These are phyloP conservation scores for Apostichopus californicus DNA, from an alignment of 35 echinoderm and acorn worm species.

Conservation along the genomic window DNA sequence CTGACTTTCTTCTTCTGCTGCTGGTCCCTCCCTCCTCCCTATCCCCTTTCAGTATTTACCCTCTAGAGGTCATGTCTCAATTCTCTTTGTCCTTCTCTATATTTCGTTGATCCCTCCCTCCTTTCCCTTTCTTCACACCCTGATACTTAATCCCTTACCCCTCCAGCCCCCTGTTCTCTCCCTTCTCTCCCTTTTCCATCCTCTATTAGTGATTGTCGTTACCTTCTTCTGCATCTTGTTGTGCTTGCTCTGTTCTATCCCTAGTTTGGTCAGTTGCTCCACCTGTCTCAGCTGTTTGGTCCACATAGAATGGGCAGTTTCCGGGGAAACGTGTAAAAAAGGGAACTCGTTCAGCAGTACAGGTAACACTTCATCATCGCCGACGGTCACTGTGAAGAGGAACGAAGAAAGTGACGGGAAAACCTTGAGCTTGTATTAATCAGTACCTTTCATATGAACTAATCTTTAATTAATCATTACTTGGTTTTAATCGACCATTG, in stretches of 20 bases:
- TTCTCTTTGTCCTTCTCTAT: too few species aligned
- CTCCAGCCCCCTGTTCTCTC: background rate
- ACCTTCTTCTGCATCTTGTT: slow-evolving; percentile 89
- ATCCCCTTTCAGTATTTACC: too few species aligned
- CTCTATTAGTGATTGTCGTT: background rate
- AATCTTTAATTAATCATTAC: too few species aligned
- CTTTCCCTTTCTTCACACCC: background rate
- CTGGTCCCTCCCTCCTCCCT: too few species aligned
- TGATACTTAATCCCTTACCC: background rate
- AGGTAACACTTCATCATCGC: slow-evolving; percentile 88
- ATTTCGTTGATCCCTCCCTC: too few species aligned
- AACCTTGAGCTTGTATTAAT: background rate
- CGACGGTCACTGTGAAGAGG: slow-evolving; percentile 64
- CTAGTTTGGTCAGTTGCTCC: slow-evolving; percentile 88
- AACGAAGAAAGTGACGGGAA: background rate
- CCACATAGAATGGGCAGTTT: slow-evolving; percentile 95
- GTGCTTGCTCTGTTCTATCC: slow-evolving; percentile 63
- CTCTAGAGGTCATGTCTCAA: too few species aligned
- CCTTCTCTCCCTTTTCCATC: too few species aligned
- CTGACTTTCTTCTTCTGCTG: too few species aligned
- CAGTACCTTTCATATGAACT: too few species aligned
- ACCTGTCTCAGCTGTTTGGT: slow-evolving; percentile 89
- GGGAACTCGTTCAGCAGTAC: slow-evolving; percentile 95
- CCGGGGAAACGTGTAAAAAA: slow-evolving; percentile 91
- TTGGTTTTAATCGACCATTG: too few species aligned